Evolutionary conservation across 2,797 vertebrate species (phyloP), one percentile per base, ranked within the genome.

Genomic region (Rhodeus uyekii): DNA sequence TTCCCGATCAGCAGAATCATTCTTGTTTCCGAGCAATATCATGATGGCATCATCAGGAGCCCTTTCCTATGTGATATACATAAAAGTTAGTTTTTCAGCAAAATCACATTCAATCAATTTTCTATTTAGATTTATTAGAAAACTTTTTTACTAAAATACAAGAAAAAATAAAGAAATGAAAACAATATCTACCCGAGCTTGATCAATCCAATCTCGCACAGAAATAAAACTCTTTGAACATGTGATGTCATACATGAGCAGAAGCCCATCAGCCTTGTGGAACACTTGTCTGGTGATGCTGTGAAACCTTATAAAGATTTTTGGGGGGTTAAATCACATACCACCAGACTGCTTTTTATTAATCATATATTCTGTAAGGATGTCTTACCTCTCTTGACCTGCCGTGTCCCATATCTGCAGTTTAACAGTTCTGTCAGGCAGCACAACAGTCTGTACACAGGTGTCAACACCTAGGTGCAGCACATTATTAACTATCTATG

Each of bases 321-420:
- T 73, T 53, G 36, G 14, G 19, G n/a, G 55, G 8, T 39, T 46
- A 24, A 82, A 34, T 22, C n/a, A 64, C 61, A 18, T 29, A 78
- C 34, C 10, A 16, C 13, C 29, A 58, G 69, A 69, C n/a, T 12
- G 14, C 2, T 32, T 48, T 39, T 29, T 60, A n/a, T n/a, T 34
- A 12, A 39, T 27, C 5, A 5, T 46, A 3, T 69, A 46, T 68
- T 65, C 27, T 76, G 4, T 36, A 10, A 14, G 78, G 16, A 67
- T 72, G 5, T 76, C 84, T 42, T 81, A 94, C 98, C 98, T 96
- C 87, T 99, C 98, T 86, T 98, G 97, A 34, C 98, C 98, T 0
- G 98, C 98, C 0, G 97, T 99, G 90, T 99, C 98, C 98, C 98
- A 99, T 72, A 99, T 88, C 87, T 95, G 92, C 8, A 99, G 93